Evolutionary conservation across 2,888 invertebrate species (phyloP), one percentile per base, ranked within the genome.

Genomic region (Yponomeuta malinellus): DNA sequence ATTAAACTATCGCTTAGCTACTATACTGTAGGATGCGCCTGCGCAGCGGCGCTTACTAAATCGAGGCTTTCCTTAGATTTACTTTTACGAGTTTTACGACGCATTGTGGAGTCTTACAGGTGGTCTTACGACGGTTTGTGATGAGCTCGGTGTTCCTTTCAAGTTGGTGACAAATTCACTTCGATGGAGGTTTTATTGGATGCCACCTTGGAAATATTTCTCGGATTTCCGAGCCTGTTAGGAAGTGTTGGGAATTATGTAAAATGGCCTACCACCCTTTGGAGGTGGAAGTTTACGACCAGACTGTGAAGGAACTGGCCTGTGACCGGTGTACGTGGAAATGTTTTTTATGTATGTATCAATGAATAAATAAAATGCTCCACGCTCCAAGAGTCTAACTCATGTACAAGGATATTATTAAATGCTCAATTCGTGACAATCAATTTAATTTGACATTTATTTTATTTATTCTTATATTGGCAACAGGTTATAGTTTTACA

Each of bases 71-170:
- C 43, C 43, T 43, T 43, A 43, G 9, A 43, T 43, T 43, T 43
- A 43, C 43, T 43, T 43, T 43, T 43, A 43, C 43, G 43, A 43
- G 43, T 43, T 74, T 72, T 73, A 74, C 70, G 74, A 74, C 59
- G 72, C 63, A 74, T 74, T 74, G 74, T 74, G 63, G 71, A 37
- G 67, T 29, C 52, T 43, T 15, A 59, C 15, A 59, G 52, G 52
- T 59, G 52, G 52, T 59, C 52, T 59, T 59, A 12, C 52, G 52
- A 15, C 52, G 52, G 15, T 59, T 59, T 23, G 29, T 29, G 31
- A 52, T 48, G 65, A 65, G 48, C 48, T 64, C 70, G 64, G 70
- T 63, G 15, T 29, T 29, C 12, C 68, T 52, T 52, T 52, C 29
- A 31, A 68, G 9, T 29, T 23, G 23, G 23, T 48, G 68, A 68